phyloP scores from a whole-genome alignment of 2,113 vertebrate species.

The Pycnonotus jocosus region DNA sequence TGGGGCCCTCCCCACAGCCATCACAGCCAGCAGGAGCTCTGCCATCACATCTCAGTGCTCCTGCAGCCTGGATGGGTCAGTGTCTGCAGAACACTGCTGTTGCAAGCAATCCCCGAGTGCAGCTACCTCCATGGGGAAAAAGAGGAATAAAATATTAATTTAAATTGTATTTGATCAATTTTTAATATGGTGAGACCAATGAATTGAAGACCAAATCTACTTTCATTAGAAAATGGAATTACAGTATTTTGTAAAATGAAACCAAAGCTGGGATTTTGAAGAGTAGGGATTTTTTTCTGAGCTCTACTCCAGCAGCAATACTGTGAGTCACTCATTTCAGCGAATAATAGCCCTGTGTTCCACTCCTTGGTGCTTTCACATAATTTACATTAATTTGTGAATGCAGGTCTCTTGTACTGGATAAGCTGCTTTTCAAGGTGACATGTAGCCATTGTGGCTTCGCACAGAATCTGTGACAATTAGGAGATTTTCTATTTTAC shows the following conservation, averaged over 20 bases:
- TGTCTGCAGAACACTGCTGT: background rate
- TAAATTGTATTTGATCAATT: background rate
- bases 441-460: conserved; percentile 22
- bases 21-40: background rate
- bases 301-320: background rate
- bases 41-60: fast-evolving
- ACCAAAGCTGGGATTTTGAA: background rate
- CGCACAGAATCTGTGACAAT: background rate
- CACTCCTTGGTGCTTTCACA: background rate
- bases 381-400: conserved; percentile 58
- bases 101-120: fast-evolving
- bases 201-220: background rate
- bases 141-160: conserved; percentile 18
- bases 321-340: conserved; percentile 39
- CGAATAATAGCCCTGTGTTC: conserved; percentile 3
- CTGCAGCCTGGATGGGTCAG: background rate
- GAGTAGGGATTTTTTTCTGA: background rate
- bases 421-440: conserved; percentile 53
- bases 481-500: conserved; percentile 39
- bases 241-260: background rate
- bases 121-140: background rate
- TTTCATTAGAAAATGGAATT: background rate
- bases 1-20: background rate
- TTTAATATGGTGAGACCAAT: background rate
- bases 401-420: background rate